A percentile compares a stretch with the other conserved stretches of the same genome.
Conservation (phyloP, 2,113 vertebrate genomes). For the Periophthalmodon schlosseri region DNA sequence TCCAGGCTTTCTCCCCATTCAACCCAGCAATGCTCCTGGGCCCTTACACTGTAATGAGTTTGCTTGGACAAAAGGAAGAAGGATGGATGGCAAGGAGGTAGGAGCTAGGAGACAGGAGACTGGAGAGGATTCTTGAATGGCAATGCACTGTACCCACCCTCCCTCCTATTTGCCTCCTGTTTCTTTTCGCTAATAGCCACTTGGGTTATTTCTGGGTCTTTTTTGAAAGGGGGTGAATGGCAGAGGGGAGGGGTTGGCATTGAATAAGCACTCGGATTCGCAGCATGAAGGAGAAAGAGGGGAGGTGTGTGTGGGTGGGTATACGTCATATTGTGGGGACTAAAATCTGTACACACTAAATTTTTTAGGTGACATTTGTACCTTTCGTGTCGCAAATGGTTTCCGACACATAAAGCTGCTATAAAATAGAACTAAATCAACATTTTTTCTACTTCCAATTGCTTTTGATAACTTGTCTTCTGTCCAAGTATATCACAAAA, state of each 20-base stretch:
- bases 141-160: slow-evolving; percentile 61
- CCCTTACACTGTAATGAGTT: slow-evolving; percentile 60
- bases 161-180: slow-evolving; percentile 56
- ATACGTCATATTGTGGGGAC: not conserved
- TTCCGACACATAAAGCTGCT: no score
- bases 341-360: no score
- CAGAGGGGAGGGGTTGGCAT: slow-evolving; percentile 20
- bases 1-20: slow-evolving; percentile 41
- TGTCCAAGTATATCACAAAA: no score
- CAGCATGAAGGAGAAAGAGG: slow-evolving; percentile 35
- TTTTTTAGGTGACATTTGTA: no score
- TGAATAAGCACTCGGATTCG: slow-evolving; percentile 63
- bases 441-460: no score
- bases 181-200: slow-evolving; percentile 72
- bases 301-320: slow-evolving; percentile 9
- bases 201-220: slow-evolving; percentile 65
- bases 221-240: slow-evolving; percentile 58
- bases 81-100: slow-evolving; percentile 49
- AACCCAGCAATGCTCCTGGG: slow-evolving; percentile 39
- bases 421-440: no score
- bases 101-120: slow-evolving; percentile 27
- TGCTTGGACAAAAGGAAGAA: slow-evolving; percentile 60
- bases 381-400: no score
- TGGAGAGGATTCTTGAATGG: slow-evolving; percentile 65
- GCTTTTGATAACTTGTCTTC: no score